phyloP scores from a whole-genome alignment of 2,797 vertebrate genomes.

The Enteromius argenteus region DNA sequence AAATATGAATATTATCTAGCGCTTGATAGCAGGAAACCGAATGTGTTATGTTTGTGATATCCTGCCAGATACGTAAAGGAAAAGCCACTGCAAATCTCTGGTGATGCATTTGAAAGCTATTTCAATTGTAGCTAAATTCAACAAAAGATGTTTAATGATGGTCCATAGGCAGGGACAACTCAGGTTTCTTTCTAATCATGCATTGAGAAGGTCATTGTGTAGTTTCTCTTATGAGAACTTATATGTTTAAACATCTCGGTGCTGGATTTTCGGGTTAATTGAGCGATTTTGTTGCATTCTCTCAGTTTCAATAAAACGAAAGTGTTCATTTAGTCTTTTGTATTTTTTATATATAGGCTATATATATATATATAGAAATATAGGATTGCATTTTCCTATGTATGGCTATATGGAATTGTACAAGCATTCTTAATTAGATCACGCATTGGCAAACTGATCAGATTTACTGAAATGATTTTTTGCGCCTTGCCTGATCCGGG shows the following conservation, averaged over 20 bases:
- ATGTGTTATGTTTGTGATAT: conserved; percentile 73
- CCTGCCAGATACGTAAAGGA: conserved; percentile 71
- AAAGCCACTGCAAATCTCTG: conserved; percentile 65
- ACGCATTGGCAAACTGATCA: too few relatives aligned
- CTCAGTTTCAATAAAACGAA: conserved; percentile 82
- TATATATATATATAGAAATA: not conserved
- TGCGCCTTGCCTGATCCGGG: not conserved
- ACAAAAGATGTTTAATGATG: conserved; percentile 56
- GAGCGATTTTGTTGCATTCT: conserved; percentile 73
- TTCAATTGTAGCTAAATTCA: conserved; percentile 56
- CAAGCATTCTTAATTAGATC: not conserved
- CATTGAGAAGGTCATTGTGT: conserved; percentile 68
- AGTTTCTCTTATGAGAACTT: conserved; percentile 72
- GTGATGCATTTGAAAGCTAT: conserved; percentile 54
- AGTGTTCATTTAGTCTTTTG: conserved; percentile 47
- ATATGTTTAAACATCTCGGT: conserved; percentile 59
- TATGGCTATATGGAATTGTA: not conserved
- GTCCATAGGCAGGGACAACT: conserved; percentile 78
- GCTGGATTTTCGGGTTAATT: conserved; percentile 77
- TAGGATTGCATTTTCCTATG: not conserved
- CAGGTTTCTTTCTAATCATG: conserved; percentile 82
- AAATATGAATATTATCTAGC: conserved; percentile 81
- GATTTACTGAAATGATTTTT: not conserved
- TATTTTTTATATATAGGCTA: not conserved
- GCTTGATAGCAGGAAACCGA: conserved; percentile 76